Base-by-base conservation (phyloP, 2,888 invertebrate genomes). In the Agonopterix subpropinquella region DNA sequence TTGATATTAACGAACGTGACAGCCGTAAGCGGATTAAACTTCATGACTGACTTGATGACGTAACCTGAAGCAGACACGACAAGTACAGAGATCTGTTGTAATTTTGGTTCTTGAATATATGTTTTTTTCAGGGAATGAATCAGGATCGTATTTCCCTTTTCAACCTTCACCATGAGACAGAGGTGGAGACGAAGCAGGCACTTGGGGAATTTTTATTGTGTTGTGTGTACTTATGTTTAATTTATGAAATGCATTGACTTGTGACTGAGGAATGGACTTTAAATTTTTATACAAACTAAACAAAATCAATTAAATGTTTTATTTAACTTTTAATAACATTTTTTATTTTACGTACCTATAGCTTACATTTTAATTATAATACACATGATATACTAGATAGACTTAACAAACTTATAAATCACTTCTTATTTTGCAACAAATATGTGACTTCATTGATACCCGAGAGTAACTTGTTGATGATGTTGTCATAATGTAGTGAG, bases 361-460 rank as follows among this genome's bases (percentile, higher is more conserved):
- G 4, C 28, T 28, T 28, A 28, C 28, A 7, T 18, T 18, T 28
- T 28, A 28, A 28, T 28, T 28, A 28, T 28, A 18, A 18, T 18
- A 18, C 18, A 18, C 4, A 18, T 18, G 18, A 2, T 18, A 18
- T 28, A 28, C 28, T 4, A 1, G 7, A 7, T 28, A 28, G 28
- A 28, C 5, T 28, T 28, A 5, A 28, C 5, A 28, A 2, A 7
- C 5, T 5, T 28, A 28, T 5, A 28, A 28, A 39, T 39, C 39
- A 82, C 48, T 77, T 73, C 53, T 75, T 78, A 50, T 72, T 81
- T 47, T 79, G 75, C 41, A 83, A 61, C 49, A 85, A 67, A 52
- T 78, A 85, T 53, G 77, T 72, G 1, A 83, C 77, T 59, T 83
- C 87, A 63, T 86, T 84, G 11, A 85, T 75, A 2, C 74, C 76